Evolutionary conservation across 2,888 invertebrate genomes (phyloP), one percentile per base, ranked within the genome.

Genomic region (Trissoscelio sp.): DNA sequence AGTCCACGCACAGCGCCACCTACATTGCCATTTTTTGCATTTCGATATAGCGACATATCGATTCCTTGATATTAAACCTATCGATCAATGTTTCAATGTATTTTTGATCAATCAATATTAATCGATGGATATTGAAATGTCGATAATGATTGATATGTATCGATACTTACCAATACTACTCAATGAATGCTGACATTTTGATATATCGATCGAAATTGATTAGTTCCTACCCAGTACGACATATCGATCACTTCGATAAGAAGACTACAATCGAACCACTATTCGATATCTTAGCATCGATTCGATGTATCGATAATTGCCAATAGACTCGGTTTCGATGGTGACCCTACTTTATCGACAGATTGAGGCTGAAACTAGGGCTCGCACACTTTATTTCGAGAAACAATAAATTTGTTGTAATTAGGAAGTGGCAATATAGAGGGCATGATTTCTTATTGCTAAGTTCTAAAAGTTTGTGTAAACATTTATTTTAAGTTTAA

Each of bases 11-110:
- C 53, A 77, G 16, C 51, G 75, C 67, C 58, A 75, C 51, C 34
- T 67, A 48, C 77, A 78, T 69, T 70, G 69, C 77, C 69, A 78
- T 3, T 46, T n/a, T 62, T 64, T 67, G 48, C 37, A 67, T 58
- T 62, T 73, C 60, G 39, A 28, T 72, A 58, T 69, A 31, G 14
- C 16, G 7, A 44, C 57, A 74, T 64, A 64, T 74, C 72, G 73
- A 73, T 14, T 22, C 11, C 5, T 11, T 9, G 42, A 67, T 55
- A 20, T 42, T 18, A 11, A 14, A 37, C n/a, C 3, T 31, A 37
- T 48, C 31, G 16, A n/a, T 37, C 37, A n/a, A n/a, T 37, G 37
- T 37, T 37, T 37, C 4, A 37, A n/a, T n/a, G 37, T n/a, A n/a
- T n/a, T 37, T 11, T 37, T n/a, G 37, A 37, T n/a, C n/a, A 37